Percentiles rank a stretch among this genome's conserved stretches.
Evolutionary conservation across 2,113 vertebrate species (phyloP).

Genomic region (Zosterops hypoxanthus): DNA sequence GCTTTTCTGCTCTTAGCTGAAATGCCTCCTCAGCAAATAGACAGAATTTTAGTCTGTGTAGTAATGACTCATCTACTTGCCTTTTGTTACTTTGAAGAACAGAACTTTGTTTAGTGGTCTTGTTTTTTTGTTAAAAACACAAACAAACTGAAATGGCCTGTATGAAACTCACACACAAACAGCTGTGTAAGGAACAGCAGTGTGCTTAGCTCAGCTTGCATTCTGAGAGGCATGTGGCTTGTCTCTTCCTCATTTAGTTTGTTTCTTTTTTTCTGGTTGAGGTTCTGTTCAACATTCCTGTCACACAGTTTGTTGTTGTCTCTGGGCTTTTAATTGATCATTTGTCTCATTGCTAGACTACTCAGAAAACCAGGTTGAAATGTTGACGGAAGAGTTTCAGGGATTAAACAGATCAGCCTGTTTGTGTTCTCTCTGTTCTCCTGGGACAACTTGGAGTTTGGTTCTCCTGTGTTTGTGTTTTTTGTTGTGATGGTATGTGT

Average conservation of each 20-base stretch:
- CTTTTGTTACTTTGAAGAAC: neutral
- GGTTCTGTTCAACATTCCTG: neutral
- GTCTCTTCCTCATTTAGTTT: constrained; percentile 28
- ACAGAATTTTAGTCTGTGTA: neutral
- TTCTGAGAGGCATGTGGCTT: neutral
- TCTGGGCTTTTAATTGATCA: neutral
- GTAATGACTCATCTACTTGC: neutral
- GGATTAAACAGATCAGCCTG: neutral
- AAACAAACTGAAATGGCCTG: neutral
- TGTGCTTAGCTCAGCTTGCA: constrained; percentile 34
- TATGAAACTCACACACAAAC: neutral
- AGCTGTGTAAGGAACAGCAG: constrained; percentile 23
- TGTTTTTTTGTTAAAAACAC: neutral
- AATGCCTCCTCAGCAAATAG: neutral
- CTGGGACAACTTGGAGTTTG: neutral
- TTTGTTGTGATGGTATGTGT: neutral
- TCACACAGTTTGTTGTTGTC: neutral
- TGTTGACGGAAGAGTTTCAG: neutral
- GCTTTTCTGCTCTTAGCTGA: neutral
- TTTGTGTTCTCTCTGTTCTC: neutral
- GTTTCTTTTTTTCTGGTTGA: neutral
- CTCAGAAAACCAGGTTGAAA: neutral
- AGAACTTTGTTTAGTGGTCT: neutral
- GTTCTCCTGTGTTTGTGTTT: neutral
- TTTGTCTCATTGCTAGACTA: neutral